These are phyloP conservation scores for Sipha maydis DNA, from an alignment of 2,888 invertebrate species.

Conservation along the genomic window DNA sequence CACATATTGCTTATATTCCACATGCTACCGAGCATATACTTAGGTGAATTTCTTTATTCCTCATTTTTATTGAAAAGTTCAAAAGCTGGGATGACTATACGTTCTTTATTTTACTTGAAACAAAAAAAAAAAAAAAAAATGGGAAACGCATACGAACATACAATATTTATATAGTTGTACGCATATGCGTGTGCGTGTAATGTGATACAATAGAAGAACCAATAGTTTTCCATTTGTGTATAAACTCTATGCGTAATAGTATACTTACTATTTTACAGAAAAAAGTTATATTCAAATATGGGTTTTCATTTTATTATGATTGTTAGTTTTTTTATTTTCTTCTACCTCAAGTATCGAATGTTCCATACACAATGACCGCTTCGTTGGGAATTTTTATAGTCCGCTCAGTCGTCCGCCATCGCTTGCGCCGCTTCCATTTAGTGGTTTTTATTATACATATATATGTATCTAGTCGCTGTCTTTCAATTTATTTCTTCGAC, in stretches of 20 bases:
- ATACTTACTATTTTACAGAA: slow-evolving; percentile 2
- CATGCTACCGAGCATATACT: slow-evolving; percentile 17
- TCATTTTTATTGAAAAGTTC: slow-evolving; percentile 60
- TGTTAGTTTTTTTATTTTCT: neutral
- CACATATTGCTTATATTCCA: slow-evolving; percentile 39
- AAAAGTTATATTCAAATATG: slow-evolving; percentile 37
- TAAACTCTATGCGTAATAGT: neutral
- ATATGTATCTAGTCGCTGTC: slow-evolving; percentile 2
- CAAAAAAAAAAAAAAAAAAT: slow-evolving; percentile 19
- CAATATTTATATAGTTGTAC: neutral
- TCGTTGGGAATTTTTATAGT: neutral
- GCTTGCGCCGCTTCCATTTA: neutral
- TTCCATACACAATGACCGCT: slow-evolving; percentile 13
- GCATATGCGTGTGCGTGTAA: neutral
- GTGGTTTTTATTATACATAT: neutral
- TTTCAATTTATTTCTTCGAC: slow-evolving; percentile 43
- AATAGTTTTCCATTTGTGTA: slow-evolving; percentile 30
- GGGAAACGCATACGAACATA: neutral
- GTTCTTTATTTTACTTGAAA: slow-evolving; percentile 14
- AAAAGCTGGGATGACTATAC: slow-evolving; percentile 41
- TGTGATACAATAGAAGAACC: neutral
- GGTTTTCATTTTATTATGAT: neutral
- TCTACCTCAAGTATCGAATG: slow-evolving; percentile 10
- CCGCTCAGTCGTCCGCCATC: neutral
- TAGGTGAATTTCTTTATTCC: slow-evolving; percentile 41